Base-by-base conservation (phyloP, 2,797 vertebrate genomes). In the Rallus crepitans region DNA sequence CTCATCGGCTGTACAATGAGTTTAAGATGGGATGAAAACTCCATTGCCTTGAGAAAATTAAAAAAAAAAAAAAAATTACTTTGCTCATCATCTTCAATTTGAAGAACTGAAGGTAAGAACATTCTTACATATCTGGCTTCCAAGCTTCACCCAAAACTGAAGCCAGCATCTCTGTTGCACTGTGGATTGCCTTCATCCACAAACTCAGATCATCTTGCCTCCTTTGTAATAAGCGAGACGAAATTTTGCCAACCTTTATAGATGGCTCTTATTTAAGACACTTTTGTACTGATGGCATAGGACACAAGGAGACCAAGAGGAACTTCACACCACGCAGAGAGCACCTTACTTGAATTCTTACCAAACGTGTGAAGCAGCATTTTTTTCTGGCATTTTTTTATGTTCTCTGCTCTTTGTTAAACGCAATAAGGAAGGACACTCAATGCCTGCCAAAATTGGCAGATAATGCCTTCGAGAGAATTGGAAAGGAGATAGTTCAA, bases 321-420 rank as follows among this genome's bases (percentile, higher is more conserved):
- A 6, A 69, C 11, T 39, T 61, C 56, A 17, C 24, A 63, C 52
- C 1, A 2, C 6, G 8, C 35, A 66, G 18, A 79, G 21, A 45
- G 47, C 0, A 0, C 23, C 6, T 69, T 15, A 12, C 30, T 37
- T 28, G 4, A 83, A 40, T 64, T 75, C 66, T 31, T 65, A 31
- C 17, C 18, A n/a, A 37, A 45, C 1, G 2, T 0, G 1, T 12
- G 25, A 65, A 83, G 45, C 13, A 15, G 25, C 6, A 15, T 0
- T 53, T 72, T 50, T 50, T 42, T 11, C 27, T 25, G 64, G 30
- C 20, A 27, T 64, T 77, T 86, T 63, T 68, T 70, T 80, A 50
- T 4, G 31, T 21, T 24, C 27, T 55, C 56, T 57, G 37, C 18
- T 52, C 18, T 90, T 70, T 66, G 60, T 42, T 52, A 68, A 75